phyloP scores from a whole-genome alignment of 2,113 vertebrate genomes.

The Triplophysa rosa region DNA sequence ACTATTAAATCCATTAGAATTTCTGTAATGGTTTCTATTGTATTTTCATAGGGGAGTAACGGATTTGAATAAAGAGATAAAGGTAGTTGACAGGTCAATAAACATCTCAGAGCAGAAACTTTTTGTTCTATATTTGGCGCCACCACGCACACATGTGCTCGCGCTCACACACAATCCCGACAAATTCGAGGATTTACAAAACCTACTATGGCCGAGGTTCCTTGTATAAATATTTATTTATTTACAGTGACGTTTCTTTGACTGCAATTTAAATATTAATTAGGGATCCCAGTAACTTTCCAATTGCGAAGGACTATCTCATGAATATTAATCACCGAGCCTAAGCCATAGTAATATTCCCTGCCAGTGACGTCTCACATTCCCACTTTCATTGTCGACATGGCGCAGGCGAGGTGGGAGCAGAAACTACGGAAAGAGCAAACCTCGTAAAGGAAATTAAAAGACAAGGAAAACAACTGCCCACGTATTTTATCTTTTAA shows the following conservation, averaged over 20 bases:
- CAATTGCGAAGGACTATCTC: not conserved
- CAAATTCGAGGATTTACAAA: not conserved
- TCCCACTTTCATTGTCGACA: constrained; percentile 67
- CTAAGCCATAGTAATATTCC: constrained; percentile 57
- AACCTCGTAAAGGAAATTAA: constrained; percentile 23
- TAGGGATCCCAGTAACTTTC: not conserved
- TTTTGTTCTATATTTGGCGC: not conserved
- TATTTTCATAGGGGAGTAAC: too few species aligned
- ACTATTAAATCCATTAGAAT: too few species aligned
- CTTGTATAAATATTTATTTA: not conserved
- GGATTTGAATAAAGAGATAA: too few species aligned
- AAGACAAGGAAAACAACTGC: not conserved
- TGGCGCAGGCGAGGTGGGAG: constrained; percentile 71
- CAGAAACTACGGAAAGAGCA: constrained; percentile 35
- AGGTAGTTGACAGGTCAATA: not conserved
- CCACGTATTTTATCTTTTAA: not conserved
- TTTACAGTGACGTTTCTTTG: not conserved
- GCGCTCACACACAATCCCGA: too few species aligned
- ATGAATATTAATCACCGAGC: constrained; percentile 13
- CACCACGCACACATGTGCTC: not conserved
- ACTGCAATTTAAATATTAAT: not conserved
- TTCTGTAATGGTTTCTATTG: too few species aligned
- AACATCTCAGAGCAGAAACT: not conserved
- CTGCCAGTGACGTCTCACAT: constrained; percentile 63
- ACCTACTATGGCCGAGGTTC: not conserved